A percentile compares a stretch with the other conserved stretches of the same genome.
phyloP scores from a whole-genome alignment of 2,888 invertebrate species.

The Formica aserva region DNA sequence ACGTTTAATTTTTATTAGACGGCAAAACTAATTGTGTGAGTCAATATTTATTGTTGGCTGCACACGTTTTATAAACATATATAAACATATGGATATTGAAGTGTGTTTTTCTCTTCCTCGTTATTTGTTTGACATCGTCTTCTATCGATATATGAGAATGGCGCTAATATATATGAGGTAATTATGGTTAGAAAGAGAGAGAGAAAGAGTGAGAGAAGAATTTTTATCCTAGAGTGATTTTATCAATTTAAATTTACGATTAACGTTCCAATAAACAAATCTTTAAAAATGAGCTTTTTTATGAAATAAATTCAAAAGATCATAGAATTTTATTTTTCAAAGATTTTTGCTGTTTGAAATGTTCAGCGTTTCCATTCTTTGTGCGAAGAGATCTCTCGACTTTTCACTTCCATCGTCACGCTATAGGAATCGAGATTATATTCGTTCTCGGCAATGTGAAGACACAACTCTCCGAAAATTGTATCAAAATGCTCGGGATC shows the following conservation, averaged over 20 bases:
- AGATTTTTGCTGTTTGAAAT: background rate
- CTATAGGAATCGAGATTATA: background rate
- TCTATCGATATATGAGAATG: too few species aligned
- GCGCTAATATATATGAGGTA: background rate
- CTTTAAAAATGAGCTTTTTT: background rate
- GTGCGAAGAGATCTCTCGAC: background rate
- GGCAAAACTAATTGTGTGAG: background rate
- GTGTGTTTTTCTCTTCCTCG: too few species aligned
- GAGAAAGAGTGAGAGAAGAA: background rate
- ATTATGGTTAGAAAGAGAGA: background rate
- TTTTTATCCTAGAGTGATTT: background rate
- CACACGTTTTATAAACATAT: background rate
- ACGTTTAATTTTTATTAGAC: background rate
- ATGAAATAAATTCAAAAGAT: background rate
- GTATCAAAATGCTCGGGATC: background rate
- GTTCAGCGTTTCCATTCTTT: background rate
- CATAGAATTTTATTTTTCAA: background rate
- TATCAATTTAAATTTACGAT: background rate
- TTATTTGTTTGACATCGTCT: too few species aligned
- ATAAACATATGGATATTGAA: background rate
- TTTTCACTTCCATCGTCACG: background rate
- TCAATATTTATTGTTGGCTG: background rate
- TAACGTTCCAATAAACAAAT: background rate
- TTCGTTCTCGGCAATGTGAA: background rate
- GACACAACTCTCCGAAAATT: background rate